Base-by-base conservation (phyloP, 2,888 invertebrate species). In the Cryptophagus acutangulus region DNA sequence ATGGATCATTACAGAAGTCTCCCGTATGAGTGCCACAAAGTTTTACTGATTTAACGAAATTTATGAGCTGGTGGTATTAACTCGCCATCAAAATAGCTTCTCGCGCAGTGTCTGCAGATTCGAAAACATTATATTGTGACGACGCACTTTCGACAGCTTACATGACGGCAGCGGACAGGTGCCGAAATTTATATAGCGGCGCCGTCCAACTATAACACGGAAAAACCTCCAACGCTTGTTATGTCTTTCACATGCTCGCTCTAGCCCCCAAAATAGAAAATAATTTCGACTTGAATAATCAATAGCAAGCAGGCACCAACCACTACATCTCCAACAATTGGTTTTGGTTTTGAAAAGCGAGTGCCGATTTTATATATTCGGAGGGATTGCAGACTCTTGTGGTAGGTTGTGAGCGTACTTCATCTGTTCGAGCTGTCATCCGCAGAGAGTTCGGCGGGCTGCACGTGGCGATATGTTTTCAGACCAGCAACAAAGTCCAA, bases 1-100 rank as follows among this genome's bases (percentile, higher is more conserved):
- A 69, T 61, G 68, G 66, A 65, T 67, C 69, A 68, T 69, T 69
- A 69, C 68, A 66, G 66, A 64, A 66, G 67, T 66, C 66, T 59
- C 62, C 64, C 65, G 65, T 65, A 57, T 62, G 63, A 63, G 60
- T 62, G 65, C 61, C 62, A 61, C 59, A 31, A 54, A 61, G 61
- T 62, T 68, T 67, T 65, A 67, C 66, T 63, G 64, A 65, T 66
- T 66, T 61, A 59, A 56, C 56, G 57, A 60, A 66, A 66, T 67
- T 67, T 67, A 67, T 63, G 63, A 54, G 52, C 44, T 34, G 10
- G 36, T 10, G 52, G 58, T 57, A 59, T 57, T 57, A 58, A 51
- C 52, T 46, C 43, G 54, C 49, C 46, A 54, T 53, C 55, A 47
- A 49, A 56, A 52, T 51, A 49, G 48, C 50, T 48, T 43, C 37